Evolutionary conservation across 2,797 vertebrate species (phyloP), one percentile per base, ranked within the genome.

Genomic region (Semotilus atromaculatus): DNA sequence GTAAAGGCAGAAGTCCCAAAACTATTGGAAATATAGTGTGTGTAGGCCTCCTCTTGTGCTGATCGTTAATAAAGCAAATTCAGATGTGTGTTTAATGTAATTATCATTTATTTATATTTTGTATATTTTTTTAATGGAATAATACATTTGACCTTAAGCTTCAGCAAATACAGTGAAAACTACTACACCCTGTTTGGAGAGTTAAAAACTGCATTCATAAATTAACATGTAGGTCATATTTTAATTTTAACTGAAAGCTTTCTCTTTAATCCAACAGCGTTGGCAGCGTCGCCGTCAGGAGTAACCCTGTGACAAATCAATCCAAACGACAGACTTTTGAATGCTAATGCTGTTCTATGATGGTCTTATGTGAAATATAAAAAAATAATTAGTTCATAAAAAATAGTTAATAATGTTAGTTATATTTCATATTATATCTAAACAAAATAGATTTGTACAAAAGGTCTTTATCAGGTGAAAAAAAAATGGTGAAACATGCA

Each of bases 61-160:
- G 23, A 23, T 13, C 13, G n/a, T 6, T 55, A 23, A 55, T 55
- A 55, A 55, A 9, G 8, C 23, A n/a, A 10, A 0, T 1, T 7
- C 31, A 66, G 64, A 67, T 36, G 21, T 4, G 7, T 1, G 34
- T 70, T 81, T 72, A 0, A 43, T 45, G 45, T 23, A 45, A 62
- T 34, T 82, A 38, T 6, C 8, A 21, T 82, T 82, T 82, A 73
- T 45, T 82, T 43, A 31, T 40, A 34, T 48, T 38, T 53, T 26
- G 9, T 68, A 10, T 4, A 9, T 26, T 23, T 36, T 11, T 29
- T n/a, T 36, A n/a, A 53, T 58, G 34, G 36, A 43, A 16, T 38
- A 31, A 14, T 43, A 70, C 26, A 36, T 19, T 53, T 80, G 34
- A 71, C 9, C 67, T 58, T 58, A 70, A 70, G 70, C 34, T 23